A percentile compares a stretch with the other conserved stretches of the same genome.
phyloP scores from a whole-genome alignment of 2,113 vertebrate genomes.

The Podarcis cretensis region DNA sequence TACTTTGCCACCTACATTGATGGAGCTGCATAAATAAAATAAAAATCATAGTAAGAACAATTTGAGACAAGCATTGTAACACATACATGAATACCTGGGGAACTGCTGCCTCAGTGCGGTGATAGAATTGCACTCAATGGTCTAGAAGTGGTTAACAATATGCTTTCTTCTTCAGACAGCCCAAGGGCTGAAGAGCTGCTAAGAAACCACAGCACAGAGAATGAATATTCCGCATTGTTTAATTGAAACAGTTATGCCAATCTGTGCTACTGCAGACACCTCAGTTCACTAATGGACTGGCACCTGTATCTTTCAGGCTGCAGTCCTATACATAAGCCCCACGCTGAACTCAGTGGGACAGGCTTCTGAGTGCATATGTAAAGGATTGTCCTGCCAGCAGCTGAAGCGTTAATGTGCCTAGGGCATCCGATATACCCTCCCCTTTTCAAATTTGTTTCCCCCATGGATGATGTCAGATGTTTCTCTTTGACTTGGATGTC shows the following conservation, averaged over 20 bases:
- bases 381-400: background rate
- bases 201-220: background rate
- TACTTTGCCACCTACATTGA: too few species aligned
- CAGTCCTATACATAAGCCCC: background rate
- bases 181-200: background rate
- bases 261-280: background rate
- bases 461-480: background rate
- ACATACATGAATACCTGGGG: background rate
- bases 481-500: background rate
- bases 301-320: background rate
- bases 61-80: background rate
- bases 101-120: background rate
- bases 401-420: background rate
- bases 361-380: background rate
- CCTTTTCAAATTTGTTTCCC: slow-evolving; percentile 23
- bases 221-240: too few species aligned
- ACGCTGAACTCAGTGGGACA: background rate
- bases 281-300: background rate
- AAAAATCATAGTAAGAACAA: background rate
- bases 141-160: background rate
- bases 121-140: background rate
- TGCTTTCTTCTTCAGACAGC: background rate
- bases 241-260: background rate
- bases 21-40: too few species aligned
- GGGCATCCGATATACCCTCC: background rate